Percentiles rank a stretch among this genome's conserved stretches.
phyloP scores from a whole-genome alignment of 2,888 invertebrate genomes.

The Eupithecia dodoneata region DNA sequence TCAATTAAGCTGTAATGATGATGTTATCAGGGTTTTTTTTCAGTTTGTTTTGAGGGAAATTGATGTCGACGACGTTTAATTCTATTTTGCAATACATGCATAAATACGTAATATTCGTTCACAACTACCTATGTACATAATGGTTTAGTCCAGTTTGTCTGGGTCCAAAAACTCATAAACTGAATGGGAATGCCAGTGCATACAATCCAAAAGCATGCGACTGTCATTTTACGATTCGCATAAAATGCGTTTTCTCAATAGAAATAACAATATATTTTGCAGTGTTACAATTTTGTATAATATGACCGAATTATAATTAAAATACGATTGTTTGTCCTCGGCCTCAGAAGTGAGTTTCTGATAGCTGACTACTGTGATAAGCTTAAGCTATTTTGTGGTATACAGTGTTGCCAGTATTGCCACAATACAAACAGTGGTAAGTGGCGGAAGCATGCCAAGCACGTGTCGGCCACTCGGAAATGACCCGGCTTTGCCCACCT shows the following conservation, averaged over 20 bases:
- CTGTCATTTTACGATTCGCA: neutral
- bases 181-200: neutral
- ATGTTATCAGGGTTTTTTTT: conserved; percentile 47
- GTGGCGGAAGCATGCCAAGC: conserved; percentile 60
- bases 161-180: neutral
- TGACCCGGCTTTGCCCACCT: conserved; percentile 27
- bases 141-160: neutral
- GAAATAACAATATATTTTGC: neutral
- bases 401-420: conserved; percentile 6
- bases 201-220: neutral
- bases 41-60: conserved; percentile 4
- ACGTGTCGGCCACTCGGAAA: conserved; percentile 35
- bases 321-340: neutral
- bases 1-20: conserved; percentile 47
- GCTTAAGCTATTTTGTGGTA: neutral
- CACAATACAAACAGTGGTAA: conserved; percentile 54
- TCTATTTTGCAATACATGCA: neutral
- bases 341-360: neutral
- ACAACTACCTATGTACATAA: neutral
- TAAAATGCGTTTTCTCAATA: neutral
- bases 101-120: neutral
- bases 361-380: neutral
- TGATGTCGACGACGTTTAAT: neutral
- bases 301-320: neutral
- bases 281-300: neutral